Base-by-base conservation (phyloP, 2,888 invertebrate species). In the Temnothorax rugatulus region DNA sequence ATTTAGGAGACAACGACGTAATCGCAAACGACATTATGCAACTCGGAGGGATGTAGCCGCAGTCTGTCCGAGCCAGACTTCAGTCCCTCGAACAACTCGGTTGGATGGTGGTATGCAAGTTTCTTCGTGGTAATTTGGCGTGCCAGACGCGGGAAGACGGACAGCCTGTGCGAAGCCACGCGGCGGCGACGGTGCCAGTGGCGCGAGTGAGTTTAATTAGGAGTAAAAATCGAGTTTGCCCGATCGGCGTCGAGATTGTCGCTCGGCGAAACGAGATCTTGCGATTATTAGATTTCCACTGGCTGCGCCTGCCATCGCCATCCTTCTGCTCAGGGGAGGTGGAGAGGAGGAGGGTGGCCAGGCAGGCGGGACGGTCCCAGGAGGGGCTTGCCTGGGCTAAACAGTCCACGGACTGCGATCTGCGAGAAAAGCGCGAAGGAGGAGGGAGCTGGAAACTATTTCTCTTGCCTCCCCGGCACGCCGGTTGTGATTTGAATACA, bases 401-500 rank as follows among this genome's bases (percentile, higher is more conserved):
- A 90, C 89, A 87, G 87, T 83, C 85, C 69, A 85, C 82, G 84
- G 88, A 81, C 59, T 85, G 68, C 87, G 87, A 91, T 91, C 86
- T 87, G 86, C 84, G 79, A 81, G 87, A 89, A 90, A 88, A 87
- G 85, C 86, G 82, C 77, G 84, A 54, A 47, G 63, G 84, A 83
- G 84, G 74, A 76, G 85, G 54, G 83, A 82, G 86, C 79, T 90
- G 90, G 79, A 93, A 94, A 94, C 93, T 94, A 94, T 94, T 94
- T 92, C 94, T 93, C 93, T 93, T 92, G 91, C 91, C 91, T 89
- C 87, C 79, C 83, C 82, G 85, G 89, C 83, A 79, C 87, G 88
- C 86, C 87, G 90, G 92, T 90, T 94, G 94, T 94, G 94, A 94
- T 94, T 94, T 94, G 94, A 94, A 94, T 94, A 93, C 93, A 94